Conservation (phyloP, 2,888 invertebrate species). For the Caenorhabditis sp. region DNA sequence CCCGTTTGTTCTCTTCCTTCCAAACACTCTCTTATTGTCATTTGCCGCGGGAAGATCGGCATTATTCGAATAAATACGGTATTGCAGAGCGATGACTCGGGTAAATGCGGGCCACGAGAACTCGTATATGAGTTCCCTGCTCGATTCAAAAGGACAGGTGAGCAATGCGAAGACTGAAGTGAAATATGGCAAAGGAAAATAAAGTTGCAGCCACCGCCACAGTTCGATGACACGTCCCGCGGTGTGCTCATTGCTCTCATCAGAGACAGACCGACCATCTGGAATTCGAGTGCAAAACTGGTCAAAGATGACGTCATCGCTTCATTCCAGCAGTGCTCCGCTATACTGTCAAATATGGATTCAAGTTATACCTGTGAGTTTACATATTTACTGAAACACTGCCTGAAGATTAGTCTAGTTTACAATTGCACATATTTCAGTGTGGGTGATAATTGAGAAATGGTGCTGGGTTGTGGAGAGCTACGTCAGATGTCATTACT, state of each 20-base stretch:
- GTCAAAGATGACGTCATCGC: constrained; percentile 39
- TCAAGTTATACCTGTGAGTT: constrained; percentile 95
- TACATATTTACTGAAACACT: too few species aligned
- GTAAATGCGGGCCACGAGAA: constrained; percentile 3
- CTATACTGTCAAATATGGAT: constrained; percentile 23
- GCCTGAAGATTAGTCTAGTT: too few species aligned
- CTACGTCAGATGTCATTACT: constrained; percentile 27
- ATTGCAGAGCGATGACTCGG: constrained; percentile 20
- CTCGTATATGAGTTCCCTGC: constrained; percentile 1
- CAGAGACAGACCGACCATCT: constrained; percentile 41
- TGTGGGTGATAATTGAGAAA: constrained; percentile 61
- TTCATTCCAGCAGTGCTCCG: constrained; percentile 12
- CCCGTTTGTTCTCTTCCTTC: constrained; percentile 14
- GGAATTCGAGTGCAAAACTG: constrained; percentile 38
- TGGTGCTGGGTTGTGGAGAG: constrained; percentile 64
- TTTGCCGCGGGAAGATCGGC: constrained; percentile 17
- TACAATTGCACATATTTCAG: too few species aligned
- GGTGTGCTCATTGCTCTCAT: constrained; percentile 58
- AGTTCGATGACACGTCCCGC: constrained; percentile 49
- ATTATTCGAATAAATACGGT: too few species aligned
- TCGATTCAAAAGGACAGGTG: constrained; percentile 29
- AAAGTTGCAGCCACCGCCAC: constrained; percentile 43
- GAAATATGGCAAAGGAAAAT: not conserved
- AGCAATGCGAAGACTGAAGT: not conserved
- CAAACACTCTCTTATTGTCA: constrained; percentile 5